Evolutionary conservation across 2,888 invertebrate genomes (phyloP).

Genomic region (Andricus quercusramuli): DNA sequence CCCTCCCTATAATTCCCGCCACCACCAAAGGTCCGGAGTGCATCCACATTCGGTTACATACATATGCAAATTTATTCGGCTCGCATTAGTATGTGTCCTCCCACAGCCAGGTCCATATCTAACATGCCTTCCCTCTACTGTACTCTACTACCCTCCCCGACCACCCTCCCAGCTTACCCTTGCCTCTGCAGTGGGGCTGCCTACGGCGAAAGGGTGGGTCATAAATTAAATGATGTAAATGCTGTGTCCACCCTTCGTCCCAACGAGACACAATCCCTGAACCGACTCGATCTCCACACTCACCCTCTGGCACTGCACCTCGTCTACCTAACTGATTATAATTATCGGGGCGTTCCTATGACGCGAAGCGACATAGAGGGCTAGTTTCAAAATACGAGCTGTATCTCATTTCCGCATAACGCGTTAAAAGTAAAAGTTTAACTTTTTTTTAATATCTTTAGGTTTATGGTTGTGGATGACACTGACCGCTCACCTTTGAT

Average conservation of each 20-base stretch:
- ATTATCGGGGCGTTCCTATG: conserved; percentile 36
- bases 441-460: too few relatives aligned
- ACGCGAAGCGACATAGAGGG: conserved; percentile 9
- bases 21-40: conserved; percentile 29
- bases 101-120: conserved; percentile 59
- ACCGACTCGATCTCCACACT: conserved; percentile 60
- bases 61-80: conserved; percentile 78
- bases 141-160: conserved; percentile 23
- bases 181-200: conserved; percentile 42
- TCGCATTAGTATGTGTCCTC: conserved; percentile 71
- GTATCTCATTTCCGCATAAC: neutral
- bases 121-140: conserved; percentile 53
- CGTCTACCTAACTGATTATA: conserved; percentile 40
- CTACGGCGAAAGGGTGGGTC: conserved; percentile 67
- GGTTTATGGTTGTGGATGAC: too few relatives aligned
- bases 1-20: neutral
- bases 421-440: neutral
- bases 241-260: conserved; percentile 76
- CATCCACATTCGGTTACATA: conserved; percentile 73
- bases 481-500: too few relatives aligned
- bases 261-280: conserved; percentile 51
- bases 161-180: conserved; percentile 12
- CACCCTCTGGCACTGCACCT: conserved; percentile 28
- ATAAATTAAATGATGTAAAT: conserved; percentile 79
- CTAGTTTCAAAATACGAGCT: conserved; percentile 24